Percentiles rank a stretch among this genome's conserved stretches.
phyloP scores from a whole-genome alignment of 1,140 invertebrate genomes.

The Lasaia peninsularis region DNA sequence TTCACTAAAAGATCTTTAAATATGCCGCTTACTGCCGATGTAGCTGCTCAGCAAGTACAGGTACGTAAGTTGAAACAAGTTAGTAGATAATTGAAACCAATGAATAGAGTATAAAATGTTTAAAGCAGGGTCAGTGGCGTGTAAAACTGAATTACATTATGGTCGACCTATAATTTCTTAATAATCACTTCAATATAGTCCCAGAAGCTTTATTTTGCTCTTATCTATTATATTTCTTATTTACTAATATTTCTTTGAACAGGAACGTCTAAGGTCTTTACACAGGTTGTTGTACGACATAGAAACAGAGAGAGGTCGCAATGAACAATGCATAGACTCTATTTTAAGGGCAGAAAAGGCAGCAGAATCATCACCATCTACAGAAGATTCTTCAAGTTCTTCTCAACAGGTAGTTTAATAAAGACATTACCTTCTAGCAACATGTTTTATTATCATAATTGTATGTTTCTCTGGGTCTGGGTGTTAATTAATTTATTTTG shows the following conservation, averaged over 20 bases:
- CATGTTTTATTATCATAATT: too few species aligned
- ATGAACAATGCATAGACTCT: slow-evolving; percentile 87
- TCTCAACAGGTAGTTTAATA: slow-evolving; percentile 69
- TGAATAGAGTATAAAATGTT: not conserved
- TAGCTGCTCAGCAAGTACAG: slow-evolving; percentile 86
- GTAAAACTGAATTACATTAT: too few species aligned
- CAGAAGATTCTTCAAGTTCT: slow-evolving; percentile 63
- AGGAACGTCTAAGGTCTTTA: slow-evolving; percentile 89
- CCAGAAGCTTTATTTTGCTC: too few species aligned
- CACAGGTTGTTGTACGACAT: slow-evolving; percentile 88
- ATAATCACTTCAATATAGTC: too few species aligned
- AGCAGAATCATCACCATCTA: slow-evolving; percentile 51
- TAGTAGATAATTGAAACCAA: not conserved
- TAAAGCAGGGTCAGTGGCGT: too few species aligned
- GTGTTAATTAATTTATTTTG: too few species aligned
- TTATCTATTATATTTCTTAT: not conserved
- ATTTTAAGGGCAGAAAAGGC: slow-evolving; percentile 88
- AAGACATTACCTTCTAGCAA: too few species aligned
- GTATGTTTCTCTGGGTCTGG: too few species aligned
- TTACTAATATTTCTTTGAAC: slow-evolving; percentile 35
- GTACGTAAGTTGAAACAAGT: slow-evolving; percentile 41
- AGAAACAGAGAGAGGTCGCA: slow-evolving; percentile 85
- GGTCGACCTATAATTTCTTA: too few species aligned
- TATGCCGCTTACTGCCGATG: slow-evolving; percentile 87
- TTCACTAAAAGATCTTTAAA: slow-evolving; percentile 24